phyloP scores from a whole-genome alignment of 2,888 invertebrate genomes.

The Erebia ligea region DNA sequence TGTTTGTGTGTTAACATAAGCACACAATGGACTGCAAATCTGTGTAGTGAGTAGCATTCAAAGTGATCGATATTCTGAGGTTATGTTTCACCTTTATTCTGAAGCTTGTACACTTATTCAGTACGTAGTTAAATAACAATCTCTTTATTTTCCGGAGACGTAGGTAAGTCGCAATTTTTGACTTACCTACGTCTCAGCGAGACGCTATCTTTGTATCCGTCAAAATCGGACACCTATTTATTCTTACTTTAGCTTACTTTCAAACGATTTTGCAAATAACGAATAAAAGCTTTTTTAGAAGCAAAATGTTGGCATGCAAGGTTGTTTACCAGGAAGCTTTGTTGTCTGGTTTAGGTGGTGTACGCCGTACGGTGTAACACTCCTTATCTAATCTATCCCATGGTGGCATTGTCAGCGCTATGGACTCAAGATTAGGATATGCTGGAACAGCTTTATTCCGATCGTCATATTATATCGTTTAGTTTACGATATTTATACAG shows the following conservation, averaged over 20 bases:
- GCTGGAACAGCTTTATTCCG: slow-evolving; percentile 36
- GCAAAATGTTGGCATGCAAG: slow-evolving; percentile 18
- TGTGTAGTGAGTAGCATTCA: no score
- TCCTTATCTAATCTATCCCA: slow-evolving; percentile 62
- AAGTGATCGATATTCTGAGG: no score
- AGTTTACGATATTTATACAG: slow-evolving; percentile 19
- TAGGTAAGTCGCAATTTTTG: no score
- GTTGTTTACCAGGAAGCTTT: slow-evolving; percentile 30
- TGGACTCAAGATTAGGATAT: slow-evolving; percentile 45
- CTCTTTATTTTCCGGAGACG: no score
- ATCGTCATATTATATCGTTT: slow-evolving; percentile 11
- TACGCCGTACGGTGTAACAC: slow-evolving; percentile 49
- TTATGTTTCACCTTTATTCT: no score
- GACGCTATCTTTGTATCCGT: no score
- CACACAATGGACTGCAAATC: no score
- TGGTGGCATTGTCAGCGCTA: slow-evolving; percentile 55
- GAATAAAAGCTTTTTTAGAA: neutral
- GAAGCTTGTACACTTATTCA: no score
- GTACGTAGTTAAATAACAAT: no score
- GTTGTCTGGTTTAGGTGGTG: slow-evolving; percentile 39
- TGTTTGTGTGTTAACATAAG: no score
- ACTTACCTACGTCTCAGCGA: no score
- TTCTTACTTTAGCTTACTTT: neutral
- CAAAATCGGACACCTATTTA: no score
- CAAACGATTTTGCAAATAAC: neutral